Percentiles rank a stretch among this genome's conserved stretches.
Conservation (phyloP, 2,113 vertebrate species). For the Elachura formosa region DNA sequence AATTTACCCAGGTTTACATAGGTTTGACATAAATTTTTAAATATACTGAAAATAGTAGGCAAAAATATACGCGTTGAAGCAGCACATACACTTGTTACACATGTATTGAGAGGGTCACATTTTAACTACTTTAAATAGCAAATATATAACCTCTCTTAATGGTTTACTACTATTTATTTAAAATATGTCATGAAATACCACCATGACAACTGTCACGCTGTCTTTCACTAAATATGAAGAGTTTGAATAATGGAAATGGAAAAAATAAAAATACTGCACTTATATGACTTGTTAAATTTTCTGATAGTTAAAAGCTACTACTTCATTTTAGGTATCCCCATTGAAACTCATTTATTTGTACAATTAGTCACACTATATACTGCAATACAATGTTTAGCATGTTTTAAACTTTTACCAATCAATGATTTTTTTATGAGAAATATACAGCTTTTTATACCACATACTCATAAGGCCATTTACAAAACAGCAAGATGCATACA, state of each 20-base stretch:
- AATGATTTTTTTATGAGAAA: background rate
- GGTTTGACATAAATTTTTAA: background rate
- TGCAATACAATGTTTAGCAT: background rate
- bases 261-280: conserved; percentile 9
- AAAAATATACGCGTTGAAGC: background rate
- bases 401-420: background rate
- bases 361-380: background rate
- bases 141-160: background rate
- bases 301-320: background rate
- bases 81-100: background rate
- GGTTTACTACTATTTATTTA: background rate
- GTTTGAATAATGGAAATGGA: background rate
- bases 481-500: background rate
- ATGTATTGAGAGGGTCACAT: background rate
- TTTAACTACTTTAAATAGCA: conserved; percentile 4
- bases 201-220: background rate
- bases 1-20: background rate
- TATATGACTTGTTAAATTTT: background rate
- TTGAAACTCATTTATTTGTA: background rate
- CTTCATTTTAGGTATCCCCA: conserved; percentile 21
- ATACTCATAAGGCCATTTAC: background rate
- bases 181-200: background rate
- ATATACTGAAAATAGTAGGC: background rate
- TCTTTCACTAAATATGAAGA: background rate
- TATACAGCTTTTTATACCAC: background rate